Conservation (phyloP, 2,113 vertebrate species). For the Alethe diademata region DNA sequence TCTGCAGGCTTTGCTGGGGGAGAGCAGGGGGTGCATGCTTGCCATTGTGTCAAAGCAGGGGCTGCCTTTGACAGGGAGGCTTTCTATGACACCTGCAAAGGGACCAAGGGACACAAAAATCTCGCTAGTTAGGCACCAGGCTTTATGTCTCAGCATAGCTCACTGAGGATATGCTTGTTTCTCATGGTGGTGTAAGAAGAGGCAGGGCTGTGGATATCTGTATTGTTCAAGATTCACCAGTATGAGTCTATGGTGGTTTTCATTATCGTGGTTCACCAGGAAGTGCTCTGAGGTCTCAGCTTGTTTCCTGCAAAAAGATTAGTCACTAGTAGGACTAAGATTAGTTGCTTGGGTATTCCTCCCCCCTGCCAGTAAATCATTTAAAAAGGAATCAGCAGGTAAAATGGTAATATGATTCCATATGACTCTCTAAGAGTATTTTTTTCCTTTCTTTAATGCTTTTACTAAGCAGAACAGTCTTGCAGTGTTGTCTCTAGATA, state of each 20-base stretch:
- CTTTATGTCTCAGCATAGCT: not conserved
- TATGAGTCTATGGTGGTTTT: not conserved
- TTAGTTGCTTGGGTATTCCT: not conserved
- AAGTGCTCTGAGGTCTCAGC: not conserved
- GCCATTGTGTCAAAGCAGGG: not conserved
- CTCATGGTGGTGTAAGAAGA: not conserved
- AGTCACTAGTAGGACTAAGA: not conserved
- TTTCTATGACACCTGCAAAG: not conserved
- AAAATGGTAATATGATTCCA: not conserved
- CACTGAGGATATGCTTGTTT: not conserved
- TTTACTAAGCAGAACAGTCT: not conserved
- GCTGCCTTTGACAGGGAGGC: not conserved
- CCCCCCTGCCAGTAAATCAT: not conserved
- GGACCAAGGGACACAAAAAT: rapidly evolving
- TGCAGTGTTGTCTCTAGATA: not conserved
- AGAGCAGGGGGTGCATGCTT: not conserved
- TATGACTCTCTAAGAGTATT: not conserved
- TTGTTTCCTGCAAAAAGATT: not conserved
- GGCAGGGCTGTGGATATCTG: not conserved
- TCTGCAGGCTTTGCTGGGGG: slow-evolving; percentile 1
- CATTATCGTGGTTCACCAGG: not conserved
- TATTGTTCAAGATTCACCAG: not conserved
- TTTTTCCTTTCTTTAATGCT: not conserved
- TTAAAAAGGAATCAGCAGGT: not conserved
- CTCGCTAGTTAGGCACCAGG: not conserved